Evolutionary conservation across 2,888 invertebrate genomes (phyloP).

Genomic region (Gryllus longicercus): DNA sequence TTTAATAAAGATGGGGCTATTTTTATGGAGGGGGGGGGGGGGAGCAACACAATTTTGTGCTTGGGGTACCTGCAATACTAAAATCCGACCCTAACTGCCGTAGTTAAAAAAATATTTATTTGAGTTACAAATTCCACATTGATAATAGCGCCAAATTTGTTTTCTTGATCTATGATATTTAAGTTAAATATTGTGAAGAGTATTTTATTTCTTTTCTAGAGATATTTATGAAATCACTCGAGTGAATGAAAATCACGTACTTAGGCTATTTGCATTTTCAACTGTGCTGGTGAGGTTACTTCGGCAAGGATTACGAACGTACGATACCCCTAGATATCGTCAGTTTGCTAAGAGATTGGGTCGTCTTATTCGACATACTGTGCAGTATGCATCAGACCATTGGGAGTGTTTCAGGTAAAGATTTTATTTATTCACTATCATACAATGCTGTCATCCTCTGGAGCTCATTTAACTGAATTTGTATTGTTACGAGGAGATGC

Average conservation of each 20-base stretch:
- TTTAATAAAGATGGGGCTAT: no score
- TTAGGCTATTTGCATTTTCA: constrained; percentile 66
- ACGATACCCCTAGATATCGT: constrained; percentile 61
- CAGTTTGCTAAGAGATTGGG: constrained; percentile 69
- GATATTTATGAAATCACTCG: constrained; percentile 51
- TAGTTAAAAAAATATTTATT: no score
- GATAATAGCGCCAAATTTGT: neutral
- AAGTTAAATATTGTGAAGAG: neutral
- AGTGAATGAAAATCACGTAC: constrained; percentile 60
- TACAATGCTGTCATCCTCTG: neutral
- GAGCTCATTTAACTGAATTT: neutral
- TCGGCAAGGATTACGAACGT: constrained; percentile 63
- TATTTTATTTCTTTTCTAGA: constrained; percentile 40
- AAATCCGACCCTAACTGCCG: no score
- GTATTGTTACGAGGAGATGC: neutral
- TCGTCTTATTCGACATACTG: constrained; percentile 64
- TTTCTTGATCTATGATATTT: neutral
- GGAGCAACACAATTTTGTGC: no score
- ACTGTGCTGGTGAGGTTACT: constrained; percentile 62
- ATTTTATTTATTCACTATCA: neutral
- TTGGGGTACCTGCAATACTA: no score
- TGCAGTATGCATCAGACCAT: constrained; percentile 70
- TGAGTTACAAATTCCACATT: no score
- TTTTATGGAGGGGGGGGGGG: no score
- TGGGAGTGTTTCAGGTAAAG: constrained; percentile 56